These are phyloP conservation scores for Poeciliopsis presidionis DNA, from an alignment of 2,797 vertebrate genomes.

Conservation along the genomic window DNA sequence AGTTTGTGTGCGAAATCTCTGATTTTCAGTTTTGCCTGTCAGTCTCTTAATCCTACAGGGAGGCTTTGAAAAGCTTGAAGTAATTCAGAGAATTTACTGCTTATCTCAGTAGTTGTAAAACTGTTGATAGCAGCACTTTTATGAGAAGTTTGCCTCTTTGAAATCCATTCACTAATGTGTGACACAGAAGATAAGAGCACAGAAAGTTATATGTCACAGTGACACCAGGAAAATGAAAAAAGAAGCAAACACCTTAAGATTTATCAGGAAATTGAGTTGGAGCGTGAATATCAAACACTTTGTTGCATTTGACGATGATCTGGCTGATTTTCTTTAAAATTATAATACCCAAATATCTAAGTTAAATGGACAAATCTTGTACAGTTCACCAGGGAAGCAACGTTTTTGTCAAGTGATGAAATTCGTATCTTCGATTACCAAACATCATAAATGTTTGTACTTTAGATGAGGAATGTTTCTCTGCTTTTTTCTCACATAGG, in stretches of 20 bases:
- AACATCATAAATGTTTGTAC: conserved; percentile 1
- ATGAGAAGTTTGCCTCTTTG: background rate
- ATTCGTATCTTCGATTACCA: conserved; percentile 20
- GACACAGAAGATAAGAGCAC: background rate
- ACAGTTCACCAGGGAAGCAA: background rate
- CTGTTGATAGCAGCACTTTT: background rate
- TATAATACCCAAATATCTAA: background rate
- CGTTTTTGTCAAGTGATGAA: conserved; percentile 23
- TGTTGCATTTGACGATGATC: background rate
- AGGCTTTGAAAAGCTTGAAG: background rate
- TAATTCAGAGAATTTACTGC: background rate
- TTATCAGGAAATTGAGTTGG: background rate
- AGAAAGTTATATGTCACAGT: background rate
- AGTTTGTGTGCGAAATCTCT: background rate
- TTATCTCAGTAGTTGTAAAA: background rate
- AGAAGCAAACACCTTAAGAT: background rate
- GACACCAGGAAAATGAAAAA: background rate
- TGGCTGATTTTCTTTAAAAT: background rate
- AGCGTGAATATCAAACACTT: background rate
- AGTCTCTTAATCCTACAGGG: background rate
- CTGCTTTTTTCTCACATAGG: background rate
- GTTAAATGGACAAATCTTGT: background rate
- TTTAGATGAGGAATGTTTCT: background rate
- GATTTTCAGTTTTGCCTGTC: background rate
- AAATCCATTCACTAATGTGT: background rate